These are phyloP conservation scores for Habroteleia sp. DNA, from an alignment of 2,888 invertebrate genomes.

Conservation along the genomic window DNA sequence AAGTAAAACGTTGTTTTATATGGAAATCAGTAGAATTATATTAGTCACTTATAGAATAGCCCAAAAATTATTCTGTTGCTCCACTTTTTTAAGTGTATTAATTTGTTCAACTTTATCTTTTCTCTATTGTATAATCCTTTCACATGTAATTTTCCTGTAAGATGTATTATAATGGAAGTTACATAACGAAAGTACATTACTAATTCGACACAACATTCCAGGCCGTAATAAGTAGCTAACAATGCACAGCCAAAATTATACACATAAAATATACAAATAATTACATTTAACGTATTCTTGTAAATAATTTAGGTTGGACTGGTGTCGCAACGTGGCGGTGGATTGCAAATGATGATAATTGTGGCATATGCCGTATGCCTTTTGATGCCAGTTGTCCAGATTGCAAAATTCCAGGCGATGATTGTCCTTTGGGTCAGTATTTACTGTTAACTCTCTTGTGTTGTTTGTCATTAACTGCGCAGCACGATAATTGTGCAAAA, in stretches of 20 bases:
- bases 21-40: too few relatives aligned
- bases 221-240: neutral
- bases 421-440: constrained; percentile 90
- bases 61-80: too few relatives aligned
- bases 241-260: constrained; percentile 1
- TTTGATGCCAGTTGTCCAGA: constrained; percentile 99
- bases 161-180: too few relatives aligned
- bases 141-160: too few relatives aligned
- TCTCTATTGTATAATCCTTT: too few relatives aligned
- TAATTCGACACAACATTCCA: neutral
- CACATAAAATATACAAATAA: constrained; percentile 13
- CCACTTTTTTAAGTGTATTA: too few relatives aligned
- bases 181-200: too few relatives aligned
- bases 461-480: constrained; percentile 5
- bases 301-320: constrained; percentile 87
- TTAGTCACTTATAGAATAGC: too few relatives aligned
- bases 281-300: constrained; percentile 19
- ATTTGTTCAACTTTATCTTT: too few relatives aligned
- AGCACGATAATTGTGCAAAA: too few relatives aligned
- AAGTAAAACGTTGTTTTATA: too few relatives aligned
- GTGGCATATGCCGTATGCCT: constrained; percentile 99
- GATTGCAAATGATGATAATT: constrained; percentile 99
- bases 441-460: constrained; percentile 1
- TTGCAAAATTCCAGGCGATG: constrained; percentile 98
- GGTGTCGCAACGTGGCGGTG: constrained; percentile 99